These are phyloP conservation scores for Megathymus violae DNA, from an alignment of 1,140 invertebrate species.

Conservation along the genomic window DNA sequence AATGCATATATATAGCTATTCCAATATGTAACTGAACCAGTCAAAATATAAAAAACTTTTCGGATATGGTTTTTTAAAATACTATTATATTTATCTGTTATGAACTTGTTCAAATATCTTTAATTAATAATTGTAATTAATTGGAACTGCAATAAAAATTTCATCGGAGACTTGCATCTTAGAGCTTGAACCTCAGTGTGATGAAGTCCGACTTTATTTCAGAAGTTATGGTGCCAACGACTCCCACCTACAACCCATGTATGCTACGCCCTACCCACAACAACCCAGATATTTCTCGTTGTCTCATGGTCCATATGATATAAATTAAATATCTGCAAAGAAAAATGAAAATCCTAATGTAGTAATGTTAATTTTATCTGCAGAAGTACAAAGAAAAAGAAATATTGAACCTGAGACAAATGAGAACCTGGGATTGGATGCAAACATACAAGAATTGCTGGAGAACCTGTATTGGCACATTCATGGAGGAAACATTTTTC, in stretches of 20 bases:
- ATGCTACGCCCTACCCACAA: constrained; percentile 83
- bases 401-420: constrained; percentile 75
- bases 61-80: too few species aligned
- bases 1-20: too few species aligned
- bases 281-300: constrained; percentile 84
- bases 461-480: constrained; percentile 81
- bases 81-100: constrained; percentile 47
- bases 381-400: constrained; percentile 81
- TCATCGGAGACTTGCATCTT: constrained; percentile 58
- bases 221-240: constrained; percentile 78
- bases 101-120: too few species aligned
- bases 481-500: constrained; percentile 82
- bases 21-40: neutral
- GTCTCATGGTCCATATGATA: constrained; percentile 85
- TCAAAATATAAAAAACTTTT: too few species aligned
- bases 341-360: constrained; percentile 59
- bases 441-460: constrained; percentile 67
- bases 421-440: constrained; percentile 62
- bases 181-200: constrained; percentile 63
- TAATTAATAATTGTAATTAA: too few species aligned
- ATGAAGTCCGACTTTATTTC: constrained; percentile 82
- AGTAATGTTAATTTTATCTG: constrained; percentile 77
- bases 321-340: constrained; percentile 63
- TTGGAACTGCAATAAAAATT: constrained; percentile 74
- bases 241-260: constrained; percentile 72